These are phyloP conservation scores for Lepidiolamprologus cunningtoni DNA, from an alignment of 2,113 vertebrate genomes.

Conservation along the genomic window DNA sequence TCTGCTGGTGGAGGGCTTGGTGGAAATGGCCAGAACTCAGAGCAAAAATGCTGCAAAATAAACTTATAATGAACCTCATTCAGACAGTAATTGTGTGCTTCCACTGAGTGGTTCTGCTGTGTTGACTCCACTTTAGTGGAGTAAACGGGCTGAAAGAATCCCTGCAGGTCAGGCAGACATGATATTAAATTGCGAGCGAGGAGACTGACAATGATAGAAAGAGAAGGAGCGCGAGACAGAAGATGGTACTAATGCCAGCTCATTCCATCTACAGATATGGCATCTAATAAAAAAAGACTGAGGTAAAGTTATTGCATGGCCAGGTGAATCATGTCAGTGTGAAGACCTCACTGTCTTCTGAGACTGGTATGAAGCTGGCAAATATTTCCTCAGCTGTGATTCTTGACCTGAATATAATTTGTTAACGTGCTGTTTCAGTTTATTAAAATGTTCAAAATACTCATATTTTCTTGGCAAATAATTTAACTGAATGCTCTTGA, in stretches of 20 bases:
- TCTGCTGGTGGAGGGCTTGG: neutral
- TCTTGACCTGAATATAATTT: neutral
- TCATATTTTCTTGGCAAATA: neutral
- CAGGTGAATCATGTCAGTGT: conserved; percentile 9
- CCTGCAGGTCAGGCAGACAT: conserved; percentile 22
- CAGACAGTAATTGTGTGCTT: conserved; percentile 17
- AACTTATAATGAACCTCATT: conserved; percentile 19
- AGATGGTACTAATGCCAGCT: neutral
- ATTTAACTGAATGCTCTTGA: neutral
- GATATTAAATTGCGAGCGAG: conserved; percentile 33
- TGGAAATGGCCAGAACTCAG: neutral
- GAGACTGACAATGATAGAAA: conserved; percentile 9
- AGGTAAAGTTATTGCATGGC: conserved; percentile 11
- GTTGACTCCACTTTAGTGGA: conserved; percentile 31
- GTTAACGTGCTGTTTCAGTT: neutral
- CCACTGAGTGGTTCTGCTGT: conserved; percentile 18
- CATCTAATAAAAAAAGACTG: conserved; percentile 21
- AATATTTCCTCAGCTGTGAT: neutral
- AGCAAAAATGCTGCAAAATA: conserved; percentile 9
- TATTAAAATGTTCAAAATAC: neutral
- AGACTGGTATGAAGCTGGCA: neutral
- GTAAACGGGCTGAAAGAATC: conserved; percentile 31
- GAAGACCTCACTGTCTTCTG: neutral
- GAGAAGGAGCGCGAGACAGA: neutral
- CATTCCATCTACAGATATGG: conserved; percentile 13